phyloP scores from a whole-genome alignment of 2,888 invertebrate genomes.

The Calephelis perditalis region DNA sequence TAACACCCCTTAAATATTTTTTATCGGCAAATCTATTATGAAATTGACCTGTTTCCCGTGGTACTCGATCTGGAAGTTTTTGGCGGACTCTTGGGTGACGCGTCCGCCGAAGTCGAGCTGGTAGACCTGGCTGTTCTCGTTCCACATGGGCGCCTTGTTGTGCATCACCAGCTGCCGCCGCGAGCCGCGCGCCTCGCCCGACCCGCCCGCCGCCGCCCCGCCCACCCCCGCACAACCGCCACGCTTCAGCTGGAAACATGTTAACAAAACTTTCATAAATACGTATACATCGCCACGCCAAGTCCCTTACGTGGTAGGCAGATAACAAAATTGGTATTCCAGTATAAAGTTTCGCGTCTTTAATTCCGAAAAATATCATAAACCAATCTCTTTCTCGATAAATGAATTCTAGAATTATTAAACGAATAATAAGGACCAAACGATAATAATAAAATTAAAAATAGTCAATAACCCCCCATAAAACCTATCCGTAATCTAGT shows the following conservation, averaged over 20 bases:
- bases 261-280: neutral
- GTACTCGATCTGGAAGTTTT: constrained; percentile 99
- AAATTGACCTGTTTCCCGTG: constrained; percentile 91
- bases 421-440: no score
- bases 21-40: neutral
- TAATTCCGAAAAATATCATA: no score
- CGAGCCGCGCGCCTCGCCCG: constrained; percentile 33
- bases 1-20: neutral
- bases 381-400: no score
- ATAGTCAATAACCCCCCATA: no score
- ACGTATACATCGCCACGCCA: no score
- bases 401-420: no score
- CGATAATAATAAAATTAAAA: no score
- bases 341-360: no score
- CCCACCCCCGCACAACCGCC: constrained; percentile 37
- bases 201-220: constrained; percentile 21
- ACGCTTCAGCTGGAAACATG: constrained; percentile 81
- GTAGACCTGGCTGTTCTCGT: constrained; percentile 99
- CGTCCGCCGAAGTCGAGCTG: constrained; percentile 99
- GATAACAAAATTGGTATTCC: no score
- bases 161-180: constrained; percentile 95
- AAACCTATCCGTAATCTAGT: no score
- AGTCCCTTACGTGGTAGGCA: no score
- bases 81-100: constrained; percentile 99
- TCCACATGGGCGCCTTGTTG: constrained; percentile 99